These are phyloP conservation scores for Macropis europaea DNA, from an alignment of 2,888 invertebrate genomes.

Conservation along the genomic window DNA sequence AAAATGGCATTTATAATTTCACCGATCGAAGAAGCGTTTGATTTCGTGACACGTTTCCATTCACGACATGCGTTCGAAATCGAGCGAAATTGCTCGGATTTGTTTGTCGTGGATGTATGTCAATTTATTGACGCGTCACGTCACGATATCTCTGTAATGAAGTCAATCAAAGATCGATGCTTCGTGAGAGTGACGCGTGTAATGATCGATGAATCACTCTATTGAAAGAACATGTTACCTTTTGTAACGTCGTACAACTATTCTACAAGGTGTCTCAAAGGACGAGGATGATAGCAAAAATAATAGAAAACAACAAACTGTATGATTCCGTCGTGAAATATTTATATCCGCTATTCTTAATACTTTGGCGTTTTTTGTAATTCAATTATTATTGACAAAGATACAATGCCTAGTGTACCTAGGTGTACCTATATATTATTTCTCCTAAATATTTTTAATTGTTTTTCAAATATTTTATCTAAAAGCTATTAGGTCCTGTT, in stretches of 20 bases:
- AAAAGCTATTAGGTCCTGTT: too few species aligned
- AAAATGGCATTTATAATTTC: not conserved
- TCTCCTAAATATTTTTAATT: too few species aligned
- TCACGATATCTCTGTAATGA: slow-evolving; percentile 21
- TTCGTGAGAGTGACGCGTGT: slow-evolving; percentile 8
- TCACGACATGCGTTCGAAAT: slow-evolving; percentile 5
- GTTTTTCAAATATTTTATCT: too few species aligned
- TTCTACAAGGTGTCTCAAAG: too few species aligned
- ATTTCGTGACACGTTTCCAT: slow-evolving; percentile 4
- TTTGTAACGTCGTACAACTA: slow-evolving; percentile 2
- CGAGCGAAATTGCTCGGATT: slow-evolving; percentile 11
- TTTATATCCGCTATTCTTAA: too few species aligned
- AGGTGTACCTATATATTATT: too few species aligned
- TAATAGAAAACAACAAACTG: too few species aligned
- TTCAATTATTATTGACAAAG: too few species aligned
- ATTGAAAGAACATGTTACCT: not conserved
- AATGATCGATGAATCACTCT: slow-evolving; percentile 29
- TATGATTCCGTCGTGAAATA: too few species aligned
- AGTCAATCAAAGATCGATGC: slow-evolving; percentile 30
- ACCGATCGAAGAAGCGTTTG: not conserved
- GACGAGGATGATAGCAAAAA: too few species aligned
- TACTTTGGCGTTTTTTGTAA: too few species aligned
- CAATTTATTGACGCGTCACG: not conserved
- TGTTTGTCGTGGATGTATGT: not conserved
- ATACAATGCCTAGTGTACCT: too few species aligned